phyloP scores from a whole-genome alignment of 2,113 vertebrate genomes.

The Alethe castanea region DNA sequence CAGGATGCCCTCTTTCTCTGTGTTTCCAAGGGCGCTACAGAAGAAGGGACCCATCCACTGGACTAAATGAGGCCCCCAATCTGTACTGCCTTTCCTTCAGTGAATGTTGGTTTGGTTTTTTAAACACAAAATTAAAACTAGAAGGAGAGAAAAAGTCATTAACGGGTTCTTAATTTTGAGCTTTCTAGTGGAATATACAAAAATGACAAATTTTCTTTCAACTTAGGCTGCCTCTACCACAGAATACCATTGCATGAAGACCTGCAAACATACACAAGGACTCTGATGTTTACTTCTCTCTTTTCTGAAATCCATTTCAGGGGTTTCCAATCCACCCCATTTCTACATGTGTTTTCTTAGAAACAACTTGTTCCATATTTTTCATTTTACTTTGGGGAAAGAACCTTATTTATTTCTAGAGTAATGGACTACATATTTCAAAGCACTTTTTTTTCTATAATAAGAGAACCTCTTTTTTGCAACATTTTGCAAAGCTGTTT shows the following conservation, averaged over 20 bases:
- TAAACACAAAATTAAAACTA: background rate
- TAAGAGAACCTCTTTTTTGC: background rate
- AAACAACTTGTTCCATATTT: background rate
- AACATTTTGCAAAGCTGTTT: background rate
- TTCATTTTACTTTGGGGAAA: background rate
- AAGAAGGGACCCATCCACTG: background rate
- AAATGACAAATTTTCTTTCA: background rate
- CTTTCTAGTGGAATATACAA: background rate
- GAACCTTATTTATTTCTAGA: background rate
- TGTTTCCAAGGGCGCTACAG: background rate
- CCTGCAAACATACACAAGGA: background rate
- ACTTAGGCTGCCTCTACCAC: background rate
- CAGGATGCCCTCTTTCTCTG: background rate
- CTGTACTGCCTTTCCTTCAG: background rate
- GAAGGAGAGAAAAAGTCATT: background rate
- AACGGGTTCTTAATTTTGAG: background rate
- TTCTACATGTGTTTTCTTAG: background rate
- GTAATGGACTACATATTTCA: background rate
- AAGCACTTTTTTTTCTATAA: background rate
- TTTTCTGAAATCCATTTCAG: background rate
- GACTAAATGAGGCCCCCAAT: rapidly evolving
- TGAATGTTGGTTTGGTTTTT: background rate
- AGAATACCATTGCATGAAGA: background rate
- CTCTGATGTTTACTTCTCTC: background rate
- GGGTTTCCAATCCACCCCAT: background rate